Conservation (phyloP, 2,797 vertebrate genomes). For the Glossophaga mutica region DNA sequence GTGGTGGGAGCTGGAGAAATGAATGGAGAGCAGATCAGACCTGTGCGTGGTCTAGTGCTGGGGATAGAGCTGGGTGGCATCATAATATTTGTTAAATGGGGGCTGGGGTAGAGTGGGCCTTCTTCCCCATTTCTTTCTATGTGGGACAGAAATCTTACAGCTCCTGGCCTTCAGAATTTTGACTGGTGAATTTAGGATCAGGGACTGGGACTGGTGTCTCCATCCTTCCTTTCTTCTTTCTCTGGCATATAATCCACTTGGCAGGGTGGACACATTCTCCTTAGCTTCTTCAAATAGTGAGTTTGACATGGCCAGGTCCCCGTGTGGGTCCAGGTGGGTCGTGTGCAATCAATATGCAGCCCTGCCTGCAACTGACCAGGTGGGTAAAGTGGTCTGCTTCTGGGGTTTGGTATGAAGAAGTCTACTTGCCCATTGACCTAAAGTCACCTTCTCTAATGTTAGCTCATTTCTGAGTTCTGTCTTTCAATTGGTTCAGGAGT, state of each 20-base stretch:
- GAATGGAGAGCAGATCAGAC: background rate
- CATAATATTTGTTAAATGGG: background rate
- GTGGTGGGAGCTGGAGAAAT: background rate
- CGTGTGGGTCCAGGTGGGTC: rapidly evolving
- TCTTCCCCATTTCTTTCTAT: background rate
- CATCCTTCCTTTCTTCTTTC: background rate
- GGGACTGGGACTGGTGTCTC: background rate
- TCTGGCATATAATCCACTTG: background rate
- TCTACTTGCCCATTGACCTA: background rate
- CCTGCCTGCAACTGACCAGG: background rate
- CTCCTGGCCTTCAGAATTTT: background rate
- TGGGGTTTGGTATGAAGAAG: background rate
- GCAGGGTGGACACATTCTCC: background rate
- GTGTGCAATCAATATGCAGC: background rate
- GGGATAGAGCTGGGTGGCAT: background rate
- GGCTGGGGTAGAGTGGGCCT: background rate
- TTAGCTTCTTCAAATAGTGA: background rate
- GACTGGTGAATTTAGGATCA: background rate
- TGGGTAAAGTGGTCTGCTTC: background rate
- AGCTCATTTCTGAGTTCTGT: background rate
- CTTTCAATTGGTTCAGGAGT: background rate
- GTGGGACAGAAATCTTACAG: background rate
- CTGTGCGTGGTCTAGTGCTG: background rate
- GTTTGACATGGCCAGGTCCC: background rate
- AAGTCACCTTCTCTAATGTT: background rate